Evolutionary conservation across 2,797 vertebrate genomes (phyloP).

Genomic region (Discoglossus pictus): DNA sequence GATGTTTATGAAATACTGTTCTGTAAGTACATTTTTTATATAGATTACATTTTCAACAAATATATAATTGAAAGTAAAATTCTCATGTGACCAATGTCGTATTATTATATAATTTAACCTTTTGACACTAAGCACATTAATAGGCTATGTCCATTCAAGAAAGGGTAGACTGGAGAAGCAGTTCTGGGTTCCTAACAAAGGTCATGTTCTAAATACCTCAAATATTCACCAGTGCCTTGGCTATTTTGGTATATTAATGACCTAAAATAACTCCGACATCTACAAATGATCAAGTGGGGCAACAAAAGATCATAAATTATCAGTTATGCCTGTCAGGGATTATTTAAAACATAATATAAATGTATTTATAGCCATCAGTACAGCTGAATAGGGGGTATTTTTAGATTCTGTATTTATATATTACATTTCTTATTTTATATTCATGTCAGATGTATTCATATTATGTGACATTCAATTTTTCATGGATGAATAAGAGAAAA

Average conservation of each 20-base stretch:
- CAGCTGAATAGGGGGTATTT: slow-evolving; percentile 44
- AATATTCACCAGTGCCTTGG: slow-evolving; percentile 54
- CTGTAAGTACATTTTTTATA: too few relatives aligned
- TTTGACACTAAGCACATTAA: slow-evolving; percentile 62
- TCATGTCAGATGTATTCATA: slow-evolving; percentile 37
- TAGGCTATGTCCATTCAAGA: slow-evolving; percentile 60
- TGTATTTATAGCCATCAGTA: slow-evolving; percentile 46
- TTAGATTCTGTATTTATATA: slow-evolving; percentile 42
- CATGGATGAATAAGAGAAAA: slow-evolving; percentile 39
- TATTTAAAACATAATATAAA: slow-evolving; percentile 48
- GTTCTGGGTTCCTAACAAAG: slow-evolving; percentile 57
- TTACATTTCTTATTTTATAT: slow-evolving; percentile 25
- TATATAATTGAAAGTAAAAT: slow-evolving; percentile 58
- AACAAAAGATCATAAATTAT: slow-evolving; percentile 45
- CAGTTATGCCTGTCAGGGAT: slow-evolving; percentile 41
- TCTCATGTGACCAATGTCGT: slow-evolving; percentile 57
- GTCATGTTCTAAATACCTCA: slow-evolving; percentile 56
- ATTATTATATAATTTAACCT: slow-evolving; percentile 63
- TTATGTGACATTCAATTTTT: slow-evolving; percentile 25
- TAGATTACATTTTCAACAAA: background rate
- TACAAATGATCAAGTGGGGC: slow-evolving; percentile 43
- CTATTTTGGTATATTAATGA: slow-evolving; percentile 53
- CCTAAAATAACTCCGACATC: slow-evolving; percentile 59
- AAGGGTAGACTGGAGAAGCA: slow-evolving; percentile 56
- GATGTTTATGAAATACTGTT: too few relatives aligned